phyloP scores from a whole-genome alignment of 1,140 invertebrate species.

The Watersipora subatra region DNA sequence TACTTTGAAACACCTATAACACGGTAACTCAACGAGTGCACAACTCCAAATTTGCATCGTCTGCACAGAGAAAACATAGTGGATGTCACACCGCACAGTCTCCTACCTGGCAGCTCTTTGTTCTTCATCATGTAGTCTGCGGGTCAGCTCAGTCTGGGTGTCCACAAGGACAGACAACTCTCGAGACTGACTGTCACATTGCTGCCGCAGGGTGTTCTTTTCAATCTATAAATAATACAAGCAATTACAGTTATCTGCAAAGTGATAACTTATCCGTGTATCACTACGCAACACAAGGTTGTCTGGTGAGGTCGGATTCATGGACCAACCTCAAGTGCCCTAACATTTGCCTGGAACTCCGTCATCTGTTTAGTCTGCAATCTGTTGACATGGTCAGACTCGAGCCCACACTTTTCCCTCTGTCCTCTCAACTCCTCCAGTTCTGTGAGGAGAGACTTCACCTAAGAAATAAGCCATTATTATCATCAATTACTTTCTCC shows the following conservation, averaged over 20 bases:
- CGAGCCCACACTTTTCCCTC: slow-evolving; percentile 27
- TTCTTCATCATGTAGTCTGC: not conserved
- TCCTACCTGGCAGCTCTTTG: not conserved
- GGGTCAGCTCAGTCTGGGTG: not conserved
- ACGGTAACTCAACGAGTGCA: too few species aligned
- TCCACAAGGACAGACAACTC: not conserved
- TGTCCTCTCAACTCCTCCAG: slow-evolving; percentile 33
- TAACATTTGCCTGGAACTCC: slow-evolving; percentile 25
- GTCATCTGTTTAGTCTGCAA: slow-evolving; percentile 29
- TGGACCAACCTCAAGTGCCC: slow-evolving; percentile 25
- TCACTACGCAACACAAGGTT: too few species aligned
- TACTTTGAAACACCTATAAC: too few species aligned
- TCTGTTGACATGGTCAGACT: slow-evolving; percentile 25
- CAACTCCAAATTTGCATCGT: too few species aligned
- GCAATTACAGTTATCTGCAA: too few species aligned
- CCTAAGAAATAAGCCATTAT: too few species aligned
- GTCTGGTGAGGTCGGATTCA: too few species aligned
- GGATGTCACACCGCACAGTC: too few species aligned
- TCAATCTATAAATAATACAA: too few species aligned
- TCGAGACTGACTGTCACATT: slow-evolving; percentile 18
- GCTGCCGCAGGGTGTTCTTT: slow-evolving; percentile 28
- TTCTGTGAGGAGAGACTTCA: slow-evolving; percentile 23
- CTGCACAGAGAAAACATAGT: too few species aligned
- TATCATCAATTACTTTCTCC: too few species aligned
- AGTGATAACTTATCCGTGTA: too few species aligned